Conservation (phyloP, 2,797 vertebrate genomes). For the Furcifer pardalis region DNA sequence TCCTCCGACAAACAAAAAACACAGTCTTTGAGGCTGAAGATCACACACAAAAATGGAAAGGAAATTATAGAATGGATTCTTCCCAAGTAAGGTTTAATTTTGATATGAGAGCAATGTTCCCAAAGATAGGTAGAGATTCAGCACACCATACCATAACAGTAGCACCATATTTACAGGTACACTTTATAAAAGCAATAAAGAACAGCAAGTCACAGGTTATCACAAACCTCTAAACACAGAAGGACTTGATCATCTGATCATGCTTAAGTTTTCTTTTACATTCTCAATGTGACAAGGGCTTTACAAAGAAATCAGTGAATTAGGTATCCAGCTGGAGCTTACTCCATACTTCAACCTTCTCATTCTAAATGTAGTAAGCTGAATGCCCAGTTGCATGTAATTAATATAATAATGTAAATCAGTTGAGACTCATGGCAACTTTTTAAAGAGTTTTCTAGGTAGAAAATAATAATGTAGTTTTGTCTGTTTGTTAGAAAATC, state of each 20-base stretch:
- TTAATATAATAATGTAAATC: no score
- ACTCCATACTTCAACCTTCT: no score
- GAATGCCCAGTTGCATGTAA: neutral
- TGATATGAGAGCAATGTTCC: neutral
- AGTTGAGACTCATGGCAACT: no score
- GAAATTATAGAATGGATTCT: neutral
- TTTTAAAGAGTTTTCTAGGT: no score
- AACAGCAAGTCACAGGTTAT: neutral
- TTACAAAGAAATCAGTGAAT: no score
- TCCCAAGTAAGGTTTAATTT: neutral
- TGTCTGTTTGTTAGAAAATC: no score
- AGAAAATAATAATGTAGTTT: no score
- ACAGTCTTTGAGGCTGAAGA: neutral
- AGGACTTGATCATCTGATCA: neutral
- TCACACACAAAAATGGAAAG: neutral
- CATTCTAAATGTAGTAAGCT: neutral
- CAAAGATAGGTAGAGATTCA: no score
- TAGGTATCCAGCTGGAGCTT: no score
- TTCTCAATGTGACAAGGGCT: no score
- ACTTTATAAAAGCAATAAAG: neutral
- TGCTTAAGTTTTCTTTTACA: neutral
- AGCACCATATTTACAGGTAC: neutral
- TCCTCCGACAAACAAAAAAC: neutral
- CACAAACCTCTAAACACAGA: neutral
- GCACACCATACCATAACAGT: no score